A percentile compares a stretch with the other conserved stretches of the same genome.
phyloP scores from a whole-genome alignment of 2,797 vertebrate genomes.

The Tenualosa thibaudeaui region DNA sequence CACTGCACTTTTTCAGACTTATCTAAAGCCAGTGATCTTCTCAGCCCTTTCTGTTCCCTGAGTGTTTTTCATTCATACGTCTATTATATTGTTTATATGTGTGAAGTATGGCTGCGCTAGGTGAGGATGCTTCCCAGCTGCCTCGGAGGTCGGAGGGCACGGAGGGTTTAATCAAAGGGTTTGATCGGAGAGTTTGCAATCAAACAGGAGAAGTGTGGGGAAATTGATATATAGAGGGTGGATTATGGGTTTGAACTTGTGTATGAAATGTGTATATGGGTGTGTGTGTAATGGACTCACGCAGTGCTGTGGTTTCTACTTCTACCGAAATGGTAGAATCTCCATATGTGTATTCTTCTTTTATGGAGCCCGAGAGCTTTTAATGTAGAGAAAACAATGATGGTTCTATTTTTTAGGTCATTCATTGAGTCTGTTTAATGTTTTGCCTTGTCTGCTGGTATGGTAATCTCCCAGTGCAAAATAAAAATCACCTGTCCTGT shows the following conservation, averaged over 20 bases:
- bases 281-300: too few relatives aligned
- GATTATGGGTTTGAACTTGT: not conserved
- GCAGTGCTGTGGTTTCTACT: too few relatives aligned
- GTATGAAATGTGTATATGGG: not conserved
- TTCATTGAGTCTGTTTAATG: too few relatives aligned
- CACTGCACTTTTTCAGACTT: conserved; percentile 3
- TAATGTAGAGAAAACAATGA: too few relatives aligned
- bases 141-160: not conserved
- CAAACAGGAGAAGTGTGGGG: not conserved
- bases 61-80: not conserved
- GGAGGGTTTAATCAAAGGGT: too few relatives aligned
- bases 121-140: not conserved
- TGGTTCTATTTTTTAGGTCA: too few relatives aligned
- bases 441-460: too few relatives aligned
- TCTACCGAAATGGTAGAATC: too few relatives aligned
- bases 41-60: not conserved
- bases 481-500: too few relatives aligned
- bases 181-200: not conserved
- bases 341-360: too few relatives aligned
- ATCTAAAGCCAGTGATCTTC: conserved; percentile 25
- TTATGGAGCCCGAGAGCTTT: too few relatives aligned
- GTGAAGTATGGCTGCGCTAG: not conserved
- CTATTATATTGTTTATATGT: not conserved
- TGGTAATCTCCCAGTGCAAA: too few relatives aligned
- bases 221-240: not conserved